Base-by-base conservation (phyloP, 2,888 invertebrate species). In the Hyalella azteca region DNA sequence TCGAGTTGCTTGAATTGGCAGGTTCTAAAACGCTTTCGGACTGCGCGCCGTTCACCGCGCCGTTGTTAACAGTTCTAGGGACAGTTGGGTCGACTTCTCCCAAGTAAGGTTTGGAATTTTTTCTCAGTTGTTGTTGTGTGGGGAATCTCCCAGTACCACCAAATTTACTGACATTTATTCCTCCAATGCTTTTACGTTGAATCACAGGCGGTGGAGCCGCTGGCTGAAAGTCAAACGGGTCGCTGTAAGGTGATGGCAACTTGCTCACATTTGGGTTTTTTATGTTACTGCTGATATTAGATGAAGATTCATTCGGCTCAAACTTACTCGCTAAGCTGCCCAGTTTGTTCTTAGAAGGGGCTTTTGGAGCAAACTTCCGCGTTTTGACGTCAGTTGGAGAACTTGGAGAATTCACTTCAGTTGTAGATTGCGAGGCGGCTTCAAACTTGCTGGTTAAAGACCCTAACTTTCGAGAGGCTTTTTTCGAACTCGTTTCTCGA, bases 131-230 rank as follows among this genome's bases (percentile, higher is more conserved):
- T 9, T 39, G 29, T 0, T 45, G 41, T 0, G 75, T 41, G 22
- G 75, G 75, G 75, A 75, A 75, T 32, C 45, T 75, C 15, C 75
- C 75, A 22, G 75, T 75, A 19, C 75, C 49, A 32, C 83, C 83
- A 59, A 83, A 83, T 60, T 80, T 83, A 32, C 77, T 73, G 29
- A 78, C 78, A 60, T 73, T 81, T 36, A 82, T 82, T 5, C 82
- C 82, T 49, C 54, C 82, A 50, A 82, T 82, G 39, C 66, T 81
- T 4, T 32, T 76, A 22, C 50, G 60, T 15, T 80, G 77, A 9
- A 41, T 32, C 26, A 79, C 81, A 13, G 54, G 59, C 3, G 60
- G 48, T 49, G 73, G 77, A 26, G 78, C 50, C 2, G 77, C 45
- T 22, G 79, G 73, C 29, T 78, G 78, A 22, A 59, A n/a, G 39